Base-by-base conservation (phyloP, 2,113 vertebrate species). In the Colistium nudipinnis region DNA sequence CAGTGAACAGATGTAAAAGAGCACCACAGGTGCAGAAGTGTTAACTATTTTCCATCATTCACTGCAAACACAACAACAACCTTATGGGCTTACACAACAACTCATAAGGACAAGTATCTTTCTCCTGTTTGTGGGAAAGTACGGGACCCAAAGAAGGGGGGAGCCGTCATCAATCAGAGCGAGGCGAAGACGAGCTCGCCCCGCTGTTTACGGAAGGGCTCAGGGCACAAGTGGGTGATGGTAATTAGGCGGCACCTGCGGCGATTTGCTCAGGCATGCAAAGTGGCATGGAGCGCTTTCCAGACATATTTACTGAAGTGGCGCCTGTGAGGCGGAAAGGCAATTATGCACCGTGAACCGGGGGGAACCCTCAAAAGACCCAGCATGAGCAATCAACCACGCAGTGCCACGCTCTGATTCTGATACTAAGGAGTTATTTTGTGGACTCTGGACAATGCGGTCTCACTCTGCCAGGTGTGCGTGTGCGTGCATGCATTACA, bases 291-390 rank as follows among this genome's bases (percentile, higher is more conserved):
- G n/a, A 51, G 35, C 60, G 78, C 81, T 83, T 59, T 51, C 47
- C n/a, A n/a, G n/a, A n/a, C n/a, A n/a, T 87, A 81, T 88, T 88
- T 87, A 90, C 77, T 52, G 76, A 84, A 75, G 82, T 72, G 71
- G 35, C 20, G 60, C 64, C 76, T 69, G 73, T 76, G 85, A 90
- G 39, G 80, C 86, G 55, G 59, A 61, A 64, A 87, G 78, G 81
- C 80, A 92, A 90, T 92, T 91, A 92, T 77, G 85, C 81, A 54
- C 76, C 59, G 62, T 87, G 88, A 91, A 88, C 83, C 83, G 16
- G 67, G 75, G 56, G 74, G 68, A n/a, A 56, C 70, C 85, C 79
- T 68, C 62, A 45, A 64, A n/a, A 4, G 47, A 73, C 65, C 76
- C 70, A 38, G 81, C 69, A 70, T 77, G 81, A 24, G 70, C 74